These are phyloP conservation scores for Poliocrania exsul DNA, from an alignment of 2,797 vertebrate genomes.

Conservation along the genomic window DNA sequence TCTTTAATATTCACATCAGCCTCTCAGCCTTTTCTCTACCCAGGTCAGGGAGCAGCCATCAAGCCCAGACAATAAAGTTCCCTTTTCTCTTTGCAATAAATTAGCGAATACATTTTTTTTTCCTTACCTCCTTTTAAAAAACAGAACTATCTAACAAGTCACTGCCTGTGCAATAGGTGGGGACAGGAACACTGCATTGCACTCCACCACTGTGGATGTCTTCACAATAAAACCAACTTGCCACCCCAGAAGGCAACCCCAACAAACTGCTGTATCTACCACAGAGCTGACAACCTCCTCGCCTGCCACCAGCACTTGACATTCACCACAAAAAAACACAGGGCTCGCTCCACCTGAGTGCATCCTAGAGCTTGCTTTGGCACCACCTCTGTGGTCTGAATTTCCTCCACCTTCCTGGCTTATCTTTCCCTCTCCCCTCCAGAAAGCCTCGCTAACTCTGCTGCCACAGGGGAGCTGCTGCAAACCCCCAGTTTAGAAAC, in stretches of 20 bases:
- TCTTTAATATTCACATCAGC: not conserved
- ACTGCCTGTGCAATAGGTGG: not conserved
- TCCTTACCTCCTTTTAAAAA: not conserved
- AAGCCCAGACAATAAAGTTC: not conserved
- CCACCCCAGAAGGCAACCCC: not conserved
- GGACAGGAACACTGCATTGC: accelerated
- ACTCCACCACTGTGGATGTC: not conserved
- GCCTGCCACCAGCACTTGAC: not conserved
- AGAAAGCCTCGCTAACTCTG: not conserved
- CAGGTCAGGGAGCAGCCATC: not conserved
- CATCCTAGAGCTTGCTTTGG: not conserved
- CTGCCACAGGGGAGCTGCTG: not conserved
- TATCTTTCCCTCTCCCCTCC: not conserved
- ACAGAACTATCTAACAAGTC: not conserved
- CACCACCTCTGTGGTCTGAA: not conserved
- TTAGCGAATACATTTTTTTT: not conserved
- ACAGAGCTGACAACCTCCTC: not conserved
- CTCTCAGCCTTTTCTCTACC: not conserved
- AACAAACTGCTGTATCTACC: not conserved
- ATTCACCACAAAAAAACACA: not conserved
- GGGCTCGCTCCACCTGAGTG: not conserved
- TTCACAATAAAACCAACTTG: not conserved
- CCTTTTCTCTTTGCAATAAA: not conserved
- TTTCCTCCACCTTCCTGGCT: not conserved
- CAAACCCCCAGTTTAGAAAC: not conserved